Evolutionary conservation across 2,113 vertebrate genomes (phyloP).

Genomic region (Pteruthius melanotis): DNA sequence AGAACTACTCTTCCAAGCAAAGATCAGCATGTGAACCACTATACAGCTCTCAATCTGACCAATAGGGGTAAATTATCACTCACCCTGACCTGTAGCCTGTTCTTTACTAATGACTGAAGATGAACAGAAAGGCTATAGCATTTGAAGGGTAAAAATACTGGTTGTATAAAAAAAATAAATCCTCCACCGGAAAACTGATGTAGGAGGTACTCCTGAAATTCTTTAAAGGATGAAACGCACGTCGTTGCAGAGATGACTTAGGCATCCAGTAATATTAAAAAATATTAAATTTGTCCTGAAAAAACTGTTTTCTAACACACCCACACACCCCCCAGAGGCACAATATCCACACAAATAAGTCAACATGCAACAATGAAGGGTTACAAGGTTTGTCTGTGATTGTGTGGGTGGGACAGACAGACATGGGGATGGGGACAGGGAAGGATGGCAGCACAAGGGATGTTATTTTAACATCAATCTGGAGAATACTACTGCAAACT

Average conservation of each 20-base stretch:
- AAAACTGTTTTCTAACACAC: background rate
- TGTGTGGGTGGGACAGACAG: background rate
- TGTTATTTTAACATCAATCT: background rate
- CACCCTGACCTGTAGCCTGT: background rate
- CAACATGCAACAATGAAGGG: background rate
- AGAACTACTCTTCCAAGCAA: background rate
- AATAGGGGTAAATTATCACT: background rate
- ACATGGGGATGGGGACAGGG: background rate
- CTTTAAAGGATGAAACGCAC: background rate
- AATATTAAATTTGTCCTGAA: background rate
- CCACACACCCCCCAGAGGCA: accelerated
- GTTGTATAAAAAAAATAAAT: background rate
- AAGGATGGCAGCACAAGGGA: background rate
- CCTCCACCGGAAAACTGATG: background rate
- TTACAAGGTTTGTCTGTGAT: background rate
- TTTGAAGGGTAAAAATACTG: background rate
- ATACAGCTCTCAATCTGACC: background rate
- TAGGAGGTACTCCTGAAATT: background rate
- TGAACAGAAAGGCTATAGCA: background rate
- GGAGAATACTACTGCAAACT: background rate
- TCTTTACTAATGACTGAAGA: background rate
- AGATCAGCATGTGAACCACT: background rate
- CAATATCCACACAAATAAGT: background rate
- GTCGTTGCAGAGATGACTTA: background rate
- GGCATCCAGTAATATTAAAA: background rate